Base-by-base conservation (phyloP, 2,888 invertebrate genomes). In the Acleris emargana region DNA sequence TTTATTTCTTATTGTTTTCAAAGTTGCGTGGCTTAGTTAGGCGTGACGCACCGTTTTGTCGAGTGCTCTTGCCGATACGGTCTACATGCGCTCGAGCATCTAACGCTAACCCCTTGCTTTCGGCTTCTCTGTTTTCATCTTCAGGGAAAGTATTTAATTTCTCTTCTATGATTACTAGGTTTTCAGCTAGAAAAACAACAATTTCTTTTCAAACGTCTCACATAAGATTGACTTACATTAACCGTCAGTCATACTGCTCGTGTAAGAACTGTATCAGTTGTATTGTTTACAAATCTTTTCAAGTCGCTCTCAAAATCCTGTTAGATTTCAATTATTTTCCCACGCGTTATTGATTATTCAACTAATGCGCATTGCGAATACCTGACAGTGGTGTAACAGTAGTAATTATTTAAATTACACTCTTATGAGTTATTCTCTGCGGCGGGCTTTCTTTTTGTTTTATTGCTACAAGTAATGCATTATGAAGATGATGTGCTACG, bases 21-120 rank as follows among this genome's bases (percentile, higher is more conserved):
- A 76, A 74, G 78, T 87, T 83, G 86, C 86, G 84, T 86, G 83
- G 82, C 73, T 83, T 84, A 83, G 86, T 89, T 88, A 76, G 82
- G 87, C 88, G 87, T 90, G 86, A 91, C 87, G 84, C 80, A 77
- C 79, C 85, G 86, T 88, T 91, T 89, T 89, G 88, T 88, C 85
- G 83, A 81, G 80, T 81, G 80, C 82, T 85, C 84, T 86, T 86
- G 83, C 80, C 84, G 89, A 89, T 85, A 84, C 91, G 91, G 91
- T 91, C 91, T 91, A 89, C 77, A 91, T 90, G 86, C 84, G 78
- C 69, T 72, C 64, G 74, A 80, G 81, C 80, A 88, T 88, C 88
- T 85, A 83, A 75, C 79, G 58, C 77, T 82, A 83, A 88, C 86
- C 87, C 55, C 83, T 80, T 79, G 81, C 81, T 82, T 84, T 87